Percentiles rank a stretch among this genome's conserved stretches.
Conservation (phyloP, 2,888 invertebrate species). For the Heliconius ethilla region DNA sequence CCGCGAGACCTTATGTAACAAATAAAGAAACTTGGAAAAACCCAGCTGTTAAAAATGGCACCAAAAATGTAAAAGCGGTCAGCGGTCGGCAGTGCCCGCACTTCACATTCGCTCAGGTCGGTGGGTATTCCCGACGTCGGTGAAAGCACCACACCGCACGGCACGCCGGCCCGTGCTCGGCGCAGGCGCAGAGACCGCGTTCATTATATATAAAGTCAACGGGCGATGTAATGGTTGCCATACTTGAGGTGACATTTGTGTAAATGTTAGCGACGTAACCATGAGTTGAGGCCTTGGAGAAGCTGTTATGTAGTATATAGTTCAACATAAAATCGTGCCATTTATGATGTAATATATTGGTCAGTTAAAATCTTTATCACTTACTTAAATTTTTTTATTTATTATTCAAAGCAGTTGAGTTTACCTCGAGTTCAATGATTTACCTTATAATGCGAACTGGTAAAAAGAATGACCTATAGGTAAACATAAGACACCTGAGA, state of each 20-base stretch:
- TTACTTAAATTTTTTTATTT: not conserved
- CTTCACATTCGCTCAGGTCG: constrained; percentile 44
- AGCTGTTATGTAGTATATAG: not conserved
- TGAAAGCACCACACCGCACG: constrained; percentile 17
- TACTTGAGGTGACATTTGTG: not conserved
- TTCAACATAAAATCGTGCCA: not conserved
- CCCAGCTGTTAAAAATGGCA: constrained; percentile 27
- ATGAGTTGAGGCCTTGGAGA: constrained; percentile 7
- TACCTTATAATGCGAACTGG: not conserved
- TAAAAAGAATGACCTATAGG: constrained; percentile 4
- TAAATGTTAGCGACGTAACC: not conserved
- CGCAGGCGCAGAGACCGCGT: constrained; percentile 48
- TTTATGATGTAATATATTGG: not conserved
- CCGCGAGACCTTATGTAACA: not conserved
- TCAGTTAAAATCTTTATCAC: not conserved
- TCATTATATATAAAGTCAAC: constrained; percentile 25
- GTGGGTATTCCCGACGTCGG: constrained; percentile 67
- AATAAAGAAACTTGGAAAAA: constrained; percentile 33
- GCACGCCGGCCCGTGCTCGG: constrained; percentile 42
- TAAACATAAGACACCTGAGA: constrained; percentile 22
- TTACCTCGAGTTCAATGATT: not conserved
- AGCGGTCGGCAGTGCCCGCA: constrained; percentile 27
- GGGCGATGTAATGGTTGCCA: constrained; percentile 9
- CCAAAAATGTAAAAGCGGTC: constrained; percentile 40
- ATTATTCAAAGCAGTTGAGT: not conserved